Evolutionary conservation across 2,113 vertebrate species (phyloP).

Genomic region (Archilochus colubris): DNA sequence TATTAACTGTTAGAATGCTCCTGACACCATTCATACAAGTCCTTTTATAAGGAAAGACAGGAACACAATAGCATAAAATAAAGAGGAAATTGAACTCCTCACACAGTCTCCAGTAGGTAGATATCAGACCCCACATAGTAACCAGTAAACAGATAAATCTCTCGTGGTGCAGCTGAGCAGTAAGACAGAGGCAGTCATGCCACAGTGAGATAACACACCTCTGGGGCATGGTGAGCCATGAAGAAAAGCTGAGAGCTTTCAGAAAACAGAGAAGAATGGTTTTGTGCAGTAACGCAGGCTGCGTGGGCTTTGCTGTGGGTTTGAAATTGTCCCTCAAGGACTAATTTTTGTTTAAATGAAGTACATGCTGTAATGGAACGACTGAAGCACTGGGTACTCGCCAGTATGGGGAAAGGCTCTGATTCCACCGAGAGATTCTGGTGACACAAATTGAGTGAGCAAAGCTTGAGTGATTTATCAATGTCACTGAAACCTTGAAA

Average conservation of each 20-base stretch:
- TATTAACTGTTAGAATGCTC: constrained; percentile 41
- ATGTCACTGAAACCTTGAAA: constrained; percentile 51
- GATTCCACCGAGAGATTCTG: constrained; percentile 27
- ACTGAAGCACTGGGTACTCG: background rate
- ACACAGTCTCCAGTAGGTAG: constrained; percentile 28
- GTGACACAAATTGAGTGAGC: constrained; percentile 52
- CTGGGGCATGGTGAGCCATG: constrained; percentile 1
- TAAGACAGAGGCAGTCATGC: constrained; percentile 41
- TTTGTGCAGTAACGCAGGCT: background rate
- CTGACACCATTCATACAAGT: background rate
- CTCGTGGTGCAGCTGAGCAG: background rate
- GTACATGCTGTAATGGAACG: constrained; percentile 3
- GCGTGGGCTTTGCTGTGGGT: constrained; percentile 24
- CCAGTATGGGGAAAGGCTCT: background rate
- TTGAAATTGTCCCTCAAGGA: constrained; percentile 38
- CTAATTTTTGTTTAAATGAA: constrained; percentile 68
- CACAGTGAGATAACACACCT: constrained; percentile 44
- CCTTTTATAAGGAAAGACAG: constrained; percentile 53
- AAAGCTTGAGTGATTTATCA: constrained; percentile 64
- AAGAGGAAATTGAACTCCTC: constrained; percentile 59
- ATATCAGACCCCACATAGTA: constrained; percentile 47
- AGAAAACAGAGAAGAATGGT: constrained; percentile 17
- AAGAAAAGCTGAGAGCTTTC: background rate
- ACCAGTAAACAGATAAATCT: constrained; percentile 73
- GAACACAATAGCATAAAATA: constrained; percentile 35